Evolutionary conservation across 2,113 vertebrate species (phyloP), one percentile per base, ranked within the genome.

Genomic region (Fregata magnificens): DNA sequence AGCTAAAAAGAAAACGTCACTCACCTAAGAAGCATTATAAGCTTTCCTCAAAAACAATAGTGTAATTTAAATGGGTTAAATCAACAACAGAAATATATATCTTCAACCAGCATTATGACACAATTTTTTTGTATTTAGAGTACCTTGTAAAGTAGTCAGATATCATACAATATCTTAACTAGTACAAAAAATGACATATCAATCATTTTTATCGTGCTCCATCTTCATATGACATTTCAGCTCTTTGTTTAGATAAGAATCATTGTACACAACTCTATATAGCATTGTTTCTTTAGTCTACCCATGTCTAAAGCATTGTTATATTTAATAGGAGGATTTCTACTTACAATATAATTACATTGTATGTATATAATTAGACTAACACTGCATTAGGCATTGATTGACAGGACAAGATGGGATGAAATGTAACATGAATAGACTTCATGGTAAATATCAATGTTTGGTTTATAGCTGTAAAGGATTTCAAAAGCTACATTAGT

Each of bases 1-100:
- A 92, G 52, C 61, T 84, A 79, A 76, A 95, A 95, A 86, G 69
- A 95, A 96, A 95, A 89, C 36, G 72, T 94, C 94, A 93, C 31
- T 91, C 91, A 91, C 81, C 56, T 94, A 69, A 82, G 82, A 93
- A 85, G 56, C 77, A 82, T 86, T 82, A 76, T 85, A 95, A 79
- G 31, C 13, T 89, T 89, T 87, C 70, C 36, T 89, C 21, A 32
- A 85, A 94, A 93, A 93, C 72, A 91, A 45, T 90, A 66, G 36
- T 67, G 36, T 45, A 79, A 89, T 89, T 96, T 95, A 89, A 95
- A 92, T 36, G 71, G 49, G 58, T 47, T 92, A 91, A 79, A 95
- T 62, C 73, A 95, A 56, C 56, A 91, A 78, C 16, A 86, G 62
- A 92, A 93, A 82, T 79, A 69, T 50, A 20, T 85, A 76, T 66